Conservation (phyloP, 1,140 invertebrate genomes). For the Drosophila sulfurigaster region DNA sequence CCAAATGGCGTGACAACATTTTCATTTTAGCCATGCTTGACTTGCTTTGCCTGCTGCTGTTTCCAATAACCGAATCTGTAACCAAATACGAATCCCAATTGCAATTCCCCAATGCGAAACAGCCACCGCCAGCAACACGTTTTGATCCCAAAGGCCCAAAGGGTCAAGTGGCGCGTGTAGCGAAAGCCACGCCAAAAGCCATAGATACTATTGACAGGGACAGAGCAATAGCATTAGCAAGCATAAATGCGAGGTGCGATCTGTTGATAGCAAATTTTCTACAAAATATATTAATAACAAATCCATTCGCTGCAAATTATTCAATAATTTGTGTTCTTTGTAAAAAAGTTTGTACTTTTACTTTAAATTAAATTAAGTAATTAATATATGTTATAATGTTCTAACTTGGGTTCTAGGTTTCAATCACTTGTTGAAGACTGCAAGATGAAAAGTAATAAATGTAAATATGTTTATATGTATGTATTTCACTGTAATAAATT, state of each 20-base stretch:
- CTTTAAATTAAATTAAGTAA: too few species aligned
- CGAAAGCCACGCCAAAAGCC: conserved; percentile 68
- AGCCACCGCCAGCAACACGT: conserved; percentile 63
- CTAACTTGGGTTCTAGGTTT: too few species aligned
- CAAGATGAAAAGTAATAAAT: too few species aligned
- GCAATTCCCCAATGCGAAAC: conserved; percentile 55
- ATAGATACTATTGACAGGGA: conserved; percentile 20
- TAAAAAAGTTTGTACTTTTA: too few species aligned
- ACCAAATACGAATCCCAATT: conserved; percentile 48
- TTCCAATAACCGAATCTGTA: conserved; percentile 51
- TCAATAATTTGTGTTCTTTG: too few species aligned
- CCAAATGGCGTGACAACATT: conserved; percentile 58
- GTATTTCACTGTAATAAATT: too few species aligned
- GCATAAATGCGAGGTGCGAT: conserved; percentile 27
- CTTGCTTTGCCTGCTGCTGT: conserved; percentile 40
- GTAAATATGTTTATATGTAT: too few species aligned
- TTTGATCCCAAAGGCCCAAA: conserved; percentile 71
- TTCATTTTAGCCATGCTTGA: conserved; percentile 55
- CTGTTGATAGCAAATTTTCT: neutral
- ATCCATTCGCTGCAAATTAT: too few species aligned
- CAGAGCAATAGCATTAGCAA: conserved; percentile 17
- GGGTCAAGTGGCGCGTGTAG: conserved; percentile 81
- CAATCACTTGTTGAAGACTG: too few species aligned
- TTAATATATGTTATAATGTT: too few species aligned
- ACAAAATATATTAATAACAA: neutral